Conservation (phyloP, 2,888 invertebrate species). For the Spodoptera picta region DNA sequence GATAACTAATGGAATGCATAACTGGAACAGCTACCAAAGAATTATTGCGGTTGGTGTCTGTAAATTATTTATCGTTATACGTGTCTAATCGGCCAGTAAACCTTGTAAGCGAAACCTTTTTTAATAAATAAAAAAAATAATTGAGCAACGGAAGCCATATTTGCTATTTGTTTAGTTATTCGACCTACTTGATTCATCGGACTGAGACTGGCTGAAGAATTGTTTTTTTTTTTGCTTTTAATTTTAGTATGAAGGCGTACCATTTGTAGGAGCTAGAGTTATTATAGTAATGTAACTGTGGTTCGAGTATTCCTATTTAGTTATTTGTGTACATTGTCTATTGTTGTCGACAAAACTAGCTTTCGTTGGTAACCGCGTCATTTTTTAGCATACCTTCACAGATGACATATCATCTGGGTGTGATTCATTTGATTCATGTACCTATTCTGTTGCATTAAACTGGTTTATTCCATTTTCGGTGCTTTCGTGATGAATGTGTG, state of each 20-base stretch:
- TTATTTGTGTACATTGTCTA: constrained; percentile 21
- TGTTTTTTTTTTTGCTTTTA: constrained; percentile 33
- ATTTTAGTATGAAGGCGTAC: constrained; percentile 19
- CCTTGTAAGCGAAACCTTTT: constrained; percentile 73
- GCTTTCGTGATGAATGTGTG: too few relatives aligned
- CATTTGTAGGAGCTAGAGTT: constrained; percentile 25
- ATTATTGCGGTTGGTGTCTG: constrained; percentile 62
- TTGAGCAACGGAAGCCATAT: constrained; percentile 81
- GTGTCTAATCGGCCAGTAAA: constrained; percentile 79
- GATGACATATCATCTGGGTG: too few relatives aligned
- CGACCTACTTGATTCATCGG: constrained; percentile 46
- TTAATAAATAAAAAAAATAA: constrained; percentile 77
- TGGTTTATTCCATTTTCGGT: too few relatives aligned
- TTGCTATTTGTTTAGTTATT: constrained; percentile 71
- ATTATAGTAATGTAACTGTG: constrained; percentile 46
- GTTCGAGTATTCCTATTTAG: constrained; percentile 30
- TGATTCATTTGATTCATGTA: too few relatives aligned
- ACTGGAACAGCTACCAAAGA: constrained; percentile 41
- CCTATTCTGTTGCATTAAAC: too few relatives aligned
- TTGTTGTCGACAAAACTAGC: constrained; percentile 24
- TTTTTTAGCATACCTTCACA: too few relatives aligned
- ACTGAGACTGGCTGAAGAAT: constrained; percentile 54
- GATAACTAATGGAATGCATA: constrained; percentile 27
- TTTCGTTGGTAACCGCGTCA: too few relatives aligned
- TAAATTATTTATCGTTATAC: constrained; percentile 70